Percentiles rank a stretch among this genome's conserved stretches.
Conservation (phyloP, 2,113 vertebrate species). For the Coryphaenoides rupestris region DNA sequence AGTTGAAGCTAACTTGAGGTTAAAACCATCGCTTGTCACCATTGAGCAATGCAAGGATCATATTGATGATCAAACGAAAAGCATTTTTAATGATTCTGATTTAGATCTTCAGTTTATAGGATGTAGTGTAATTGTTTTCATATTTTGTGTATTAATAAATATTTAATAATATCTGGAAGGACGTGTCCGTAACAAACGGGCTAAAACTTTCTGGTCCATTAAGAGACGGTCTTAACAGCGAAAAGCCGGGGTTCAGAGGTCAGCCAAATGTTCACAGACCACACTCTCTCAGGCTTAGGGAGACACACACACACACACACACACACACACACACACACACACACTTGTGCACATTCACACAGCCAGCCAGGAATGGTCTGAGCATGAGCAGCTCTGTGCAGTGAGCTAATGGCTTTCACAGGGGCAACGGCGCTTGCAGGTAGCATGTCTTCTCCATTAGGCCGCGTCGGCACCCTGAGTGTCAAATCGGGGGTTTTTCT, state of each 20-base stretch:
- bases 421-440: constrained; percentile 52
- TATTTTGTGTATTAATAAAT: no score
- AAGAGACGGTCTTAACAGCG: constrained; percentile 31
- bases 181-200: no score
- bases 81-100: no score
- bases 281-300: constrained; percentile 72
- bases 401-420: constrained; percentile 84
- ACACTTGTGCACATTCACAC: constrained; percentile 22
- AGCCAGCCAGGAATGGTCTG: constrained; percentile 59
- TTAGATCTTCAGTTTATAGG: no score
- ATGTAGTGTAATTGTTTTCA: no score
- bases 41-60: no score
- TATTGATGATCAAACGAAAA: no score
- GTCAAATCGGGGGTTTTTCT: constrained; percentile 27
- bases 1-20: no score
- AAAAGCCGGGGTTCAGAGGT: constrained; percentile 70
- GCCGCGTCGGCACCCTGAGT: constrained; percentile 17
- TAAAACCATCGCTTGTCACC: no score
- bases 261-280: constrained; percentile 66
- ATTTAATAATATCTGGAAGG: no score
- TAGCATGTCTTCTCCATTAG: constrained; percentile 61
- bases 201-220: background rate
- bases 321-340: constrained; percentile 8
- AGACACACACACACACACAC: constrained; percentile 77
- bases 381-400: constrained; percentile 51